Base-by-base conservation (phyloP, 64 coral and sea anemone genomes). In the Pocillopora damicornis region DNA sequence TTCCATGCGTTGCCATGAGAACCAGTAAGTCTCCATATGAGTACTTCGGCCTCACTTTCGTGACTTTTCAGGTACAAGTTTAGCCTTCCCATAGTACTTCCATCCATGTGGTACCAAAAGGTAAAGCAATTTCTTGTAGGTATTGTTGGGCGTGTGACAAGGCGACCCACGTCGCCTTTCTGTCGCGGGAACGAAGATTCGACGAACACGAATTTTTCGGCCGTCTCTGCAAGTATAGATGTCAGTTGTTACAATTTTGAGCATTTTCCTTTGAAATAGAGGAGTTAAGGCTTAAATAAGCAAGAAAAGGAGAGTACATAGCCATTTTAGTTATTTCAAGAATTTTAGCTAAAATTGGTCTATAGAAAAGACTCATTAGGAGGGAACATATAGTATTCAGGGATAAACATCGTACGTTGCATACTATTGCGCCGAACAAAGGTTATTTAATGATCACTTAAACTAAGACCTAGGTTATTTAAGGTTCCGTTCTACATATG, bases 11-110 rank as follows among this genome's bases (percentile, higher is more conserved):
- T 37, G 37, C 45, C 83, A 30, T 59, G 83, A 51, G 83, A 60
- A 75, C 90, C 90, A 35, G 76, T 75, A 26, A 91, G 75, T 17
- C 90, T 75, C 90, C 90, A 91, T 35, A 91, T 15, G 37, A 91
- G 76, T 59, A 23, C 74, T 77, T 87, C 75, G 36, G 25, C 77
- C 22, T 77, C 74, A 11, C 17, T 17, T 10, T 37, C 78, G 35
- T 42, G 37, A 56, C 80, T 63, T 2, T 35, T 63, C 13, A 85
- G 57, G 60, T 86, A 86, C 35, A 91, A 82, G 59, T 91, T 91
- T 20, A 91, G 45, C 8, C 90, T 76, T 2, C 90, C 90, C 87
- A 75, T 23, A 4, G 57, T 69, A 11, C 51, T 60, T 34, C 90
- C 90, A 35, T 87, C 17, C 67, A 91, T 87, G 61, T 58, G 61